Evolutionary conservation across 2,888 invertebrate species (phyloP).

Genomic region (Gortyna flavago): DNA sequence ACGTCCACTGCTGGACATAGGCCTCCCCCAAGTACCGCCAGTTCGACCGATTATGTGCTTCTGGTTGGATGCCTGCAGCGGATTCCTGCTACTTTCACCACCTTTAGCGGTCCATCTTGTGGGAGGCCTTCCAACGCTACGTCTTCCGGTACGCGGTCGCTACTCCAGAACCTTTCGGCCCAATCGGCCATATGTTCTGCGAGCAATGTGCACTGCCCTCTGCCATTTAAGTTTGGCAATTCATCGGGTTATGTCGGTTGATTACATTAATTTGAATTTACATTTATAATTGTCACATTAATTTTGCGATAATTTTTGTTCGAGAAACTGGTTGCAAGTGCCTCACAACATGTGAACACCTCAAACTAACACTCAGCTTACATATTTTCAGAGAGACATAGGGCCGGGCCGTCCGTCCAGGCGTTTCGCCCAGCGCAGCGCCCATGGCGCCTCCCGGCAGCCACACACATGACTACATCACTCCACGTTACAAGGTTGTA

Average conservation of each 20-base stretch:
- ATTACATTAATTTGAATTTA: neutral
- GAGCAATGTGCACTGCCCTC: neutral
- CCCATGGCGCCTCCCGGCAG: constrained; percentile 31
- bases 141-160: neutral
- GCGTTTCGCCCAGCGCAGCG: constrained; percentile 32
- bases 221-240: neutral
- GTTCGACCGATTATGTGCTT: neutral
- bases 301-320: neutral
- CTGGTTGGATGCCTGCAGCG: neutral
- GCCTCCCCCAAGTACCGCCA: neutral
- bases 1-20: neutral
- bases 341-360: neutral
- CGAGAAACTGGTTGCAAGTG: neutral
- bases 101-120: neutral
- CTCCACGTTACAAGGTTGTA: constrained; percentile 59
- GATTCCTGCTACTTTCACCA: neutral
- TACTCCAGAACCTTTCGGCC: neutral
- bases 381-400: constrained; percentile 72
- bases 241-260: neutral
- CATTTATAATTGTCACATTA: neutral
- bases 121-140: neutral
- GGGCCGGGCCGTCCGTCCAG: constrained; percentile 53
- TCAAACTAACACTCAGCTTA: constrained; percentile 1
- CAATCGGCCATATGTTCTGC: neutral
- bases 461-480: constrained; percentile 41